Percentiles rank a stretch among this genome's conserved stretches.
phyloP scores from a whole-genome alignment of 1,140 invertebrate species.

The Neelides sp. region DNA sequence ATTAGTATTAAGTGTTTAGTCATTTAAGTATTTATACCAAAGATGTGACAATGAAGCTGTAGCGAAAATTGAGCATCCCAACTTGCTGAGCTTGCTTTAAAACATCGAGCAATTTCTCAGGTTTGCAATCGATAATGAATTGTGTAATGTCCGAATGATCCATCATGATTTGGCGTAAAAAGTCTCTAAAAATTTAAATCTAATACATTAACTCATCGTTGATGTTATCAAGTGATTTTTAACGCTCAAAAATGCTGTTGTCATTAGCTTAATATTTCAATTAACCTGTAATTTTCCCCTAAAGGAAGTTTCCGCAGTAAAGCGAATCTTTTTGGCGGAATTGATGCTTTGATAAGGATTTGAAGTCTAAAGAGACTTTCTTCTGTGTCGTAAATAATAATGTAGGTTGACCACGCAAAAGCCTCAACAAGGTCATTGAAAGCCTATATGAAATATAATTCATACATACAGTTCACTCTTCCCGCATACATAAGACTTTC shows the following conservation, averaged over 20 bases:
- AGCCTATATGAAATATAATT: no score
- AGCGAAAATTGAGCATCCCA: slow-evolving; percentile 60
- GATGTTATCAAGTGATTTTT: no score
- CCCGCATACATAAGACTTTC: no score
- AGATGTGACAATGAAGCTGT: slow-evolving; percentile 62
- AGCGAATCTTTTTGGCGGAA: slow-evolving; percentile 46
- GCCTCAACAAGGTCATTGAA: slow-evolving; percentile 76
- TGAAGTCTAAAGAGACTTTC: slow-evolving; percentile 84
- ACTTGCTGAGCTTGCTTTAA: slow-evolving; percentile 68
- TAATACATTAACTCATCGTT: no score
- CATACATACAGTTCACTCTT: no score
- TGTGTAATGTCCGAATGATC: no score
- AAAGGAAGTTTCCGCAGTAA: slow-evolving; percentile 34
- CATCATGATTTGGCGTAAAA: no score
- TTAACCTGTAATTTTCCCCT: slow-evolving; percentile 34
- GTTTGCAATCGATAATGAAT: slow-evolving; percentile 63
- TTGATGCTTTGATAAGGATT: slow-evolving; percentile 77
- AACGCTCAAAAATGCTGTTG: no score
- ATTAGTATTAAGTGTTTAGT: no score
- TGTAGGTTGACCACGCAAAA: slow-evolving; percentile 85
- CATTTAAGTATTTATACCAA: slow-evolving; percentile 44
- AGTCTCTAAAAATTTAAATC: no score
- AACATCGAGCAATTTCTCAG: slow-evolving; percentile 49
- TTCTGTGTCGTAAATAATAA: slow-evolving; percentile 89
- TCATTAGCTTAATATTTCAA: no score